Evolutionary conservation across 2,888 invertebrate species (phyloP).

Genomic region (Zygaena filipendulae): DNA sequence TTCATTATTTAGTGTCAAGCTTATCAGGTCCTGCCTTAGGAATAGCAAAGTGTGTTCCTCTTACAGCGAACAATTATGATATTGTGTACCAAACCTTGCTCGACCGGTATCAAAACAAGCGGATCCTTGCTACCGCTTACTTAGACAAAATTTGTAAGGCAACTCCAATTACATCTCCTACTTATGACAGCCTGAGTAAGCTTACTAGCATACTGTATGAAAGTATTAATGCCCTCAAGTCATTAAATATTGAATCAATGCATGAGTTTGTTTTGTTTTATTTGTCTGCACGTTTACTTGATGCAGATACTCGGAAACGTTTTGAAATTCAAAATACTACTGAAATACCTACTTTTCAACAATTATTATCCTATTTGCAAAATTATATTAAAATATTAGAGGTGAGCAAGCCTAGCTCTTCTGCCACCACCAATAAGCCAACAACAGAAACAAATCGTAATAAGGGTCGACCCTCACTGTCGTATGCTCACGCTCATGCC

Average conservation of each 20-base stretch:
- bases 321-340: conserved; percentile 5
- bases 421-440: not conserved
- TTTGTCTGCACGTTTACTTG: conserved; percentile 4
- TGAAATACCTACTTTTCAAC: conserved; percentile 3
- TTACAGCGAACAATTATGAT: conserved; percentile 4
- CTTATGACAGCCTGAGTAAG: not conserved
- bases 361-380: conserved; percentile 1
- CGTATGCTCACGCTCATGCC: too few relatives aligned
- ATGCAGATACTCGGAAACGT: conserved; percentile 3
- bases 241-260: conserved; percentile 3
- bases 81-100: conserved; percentile 3
- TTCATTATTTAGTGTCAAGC: conserved; percentile 3
- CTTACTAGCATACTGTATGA: conserved; percentile 1
- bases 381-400: conserved; percentile 5
- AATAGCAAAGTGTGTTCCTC: conserved; percentile 3
- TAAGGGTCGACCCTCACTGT: too few relatives aligned
- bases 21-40: conserved; percentile 1
- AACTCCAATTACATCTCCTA: conserved; percentile 1
- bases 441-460: too few relatives aligned
- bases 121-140: conserved; percentile 3
- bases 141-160: conserved; percentile 4
- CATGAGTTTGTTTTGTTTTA: conserved; percentile 6
- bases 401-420: not conserved
- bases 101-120: conserved; percentile 5
- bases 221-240: conserved; percentile 4